phyloP scores from a whole-genome alignment of 2,797 vertebrate genomes.

The Naso thynnoides region DNA sequence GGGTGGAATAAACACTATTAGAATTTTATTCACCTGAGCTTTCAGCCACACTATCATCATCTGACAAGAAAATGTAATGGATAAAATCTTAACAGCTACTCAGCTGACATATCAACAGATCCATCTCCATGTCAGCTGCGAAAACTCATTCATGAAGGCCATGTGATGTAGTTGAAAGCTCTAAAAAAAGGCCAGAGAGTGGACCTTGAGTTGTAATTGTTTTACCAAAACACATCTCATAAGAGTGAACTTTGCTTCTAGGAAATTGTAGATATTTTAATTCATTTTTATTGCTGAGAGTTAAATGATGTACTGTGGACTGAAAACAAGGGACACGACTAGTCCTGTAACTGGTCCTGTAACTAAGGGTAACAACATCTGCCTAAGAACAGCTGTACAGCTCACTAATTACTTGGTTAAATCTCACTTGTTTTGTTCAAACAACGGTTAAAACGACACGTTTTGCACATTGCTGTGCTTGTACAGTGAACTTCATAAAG shows the following conservation, averaged over 20 bases:
- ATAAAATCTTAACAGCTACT: not conserved
- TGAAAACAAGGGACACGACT: not conserved
- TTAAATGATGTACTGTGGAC: not conserved
- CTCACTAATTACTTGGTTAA: not conserved
- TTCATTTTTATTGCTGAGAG: not conserved
- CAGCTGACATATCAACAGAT: not conserved
- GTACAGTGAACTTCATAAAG: too few species aligned
- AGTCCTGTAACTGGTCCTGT: too few species aligned
- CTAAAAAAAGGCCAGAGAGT: not conserved
- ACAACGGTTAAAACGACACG: not conserved
- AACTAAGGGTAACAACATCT: not conserved
- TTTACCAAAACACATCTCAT: not conserved
- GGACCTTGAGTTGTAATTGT: not conserved
- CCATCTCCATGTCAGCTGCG: constrained; percentile 4
- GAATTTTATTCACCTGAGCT: not conserved
- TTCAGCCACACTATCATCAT: not conserved
- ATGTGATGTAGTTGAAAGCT: not conserved
- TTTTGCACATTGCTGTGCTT: not conserved
- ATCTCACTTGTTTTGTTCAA: too few species aligned
- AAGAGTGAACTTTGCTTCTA: not conserved
- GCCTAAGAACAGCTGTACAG: not conserved
- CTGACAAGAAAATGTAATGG: too few species aligned
- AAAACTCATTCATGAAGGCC: not conserved
- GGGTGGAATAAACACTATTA: constrained; percentile 12
- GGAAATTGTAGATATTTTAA: too few species aligned